phyloP scores from a whole-genome alignment of 2,113 vertebrate species.

The Haemorhous mexicanus region DNA sequence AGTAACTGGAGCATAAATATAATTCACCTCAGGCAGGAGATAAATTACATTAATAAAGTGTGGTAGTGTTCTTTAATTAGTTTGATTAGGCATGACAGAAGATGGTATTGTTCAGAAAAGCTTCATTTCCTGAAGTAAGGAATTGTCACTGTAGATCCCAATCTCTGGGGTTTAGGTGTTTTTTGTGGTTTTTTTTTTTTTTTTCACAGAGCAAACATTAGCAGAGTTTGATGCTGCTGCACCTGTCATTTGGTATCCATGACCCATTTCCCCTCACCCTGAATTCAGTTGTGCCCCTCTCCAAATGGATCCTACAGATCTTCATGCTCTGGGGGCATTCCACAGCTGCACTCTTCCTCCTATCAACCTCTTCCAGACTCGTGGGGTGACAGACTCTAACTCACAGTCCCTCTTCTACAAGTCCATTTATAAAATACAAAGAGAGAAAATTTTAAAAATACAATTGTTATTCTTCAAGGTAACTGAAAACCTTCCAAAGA shows the following conservation, averaged over 20 bases:
- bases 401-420: not conserved
- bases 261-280: not conserved
- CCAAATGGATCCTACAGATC: not conserved
- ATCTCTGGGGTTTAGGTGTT: not conserved
- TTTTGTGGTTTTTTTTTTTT: not conserved
- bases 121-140: conserved; percentile 51
- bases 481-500: not conserved
- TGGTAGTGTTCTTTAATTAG: conserved; percentile 68
- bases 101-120: conserved; percentile 43
- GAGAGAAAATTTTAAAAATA: not conserved
- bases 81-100: conserved; percentile 68
- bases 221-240: not conserved
- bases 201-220: not conserved
- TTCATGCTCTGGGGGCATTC: accelerated
- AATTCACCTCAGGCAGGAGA: conserved; percentile 69
- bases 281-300: not conserved
- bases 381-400: not conserved
- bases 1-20: conserved; percentile 68
- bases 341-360: not conserved
- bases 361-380: not conserved
- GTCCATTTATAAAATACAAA: not conserved
- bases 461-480: not conserved
- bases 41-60: conserved; percentile 72
- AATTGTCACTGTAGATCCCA: not conserved
- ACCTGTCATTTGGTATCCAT: not conserved